Evolutionary conservation across 30 jellyfish, hydroid and myxozoan genomes (phyloP).

Genomic region (Hydractinia echinata): DNA sequence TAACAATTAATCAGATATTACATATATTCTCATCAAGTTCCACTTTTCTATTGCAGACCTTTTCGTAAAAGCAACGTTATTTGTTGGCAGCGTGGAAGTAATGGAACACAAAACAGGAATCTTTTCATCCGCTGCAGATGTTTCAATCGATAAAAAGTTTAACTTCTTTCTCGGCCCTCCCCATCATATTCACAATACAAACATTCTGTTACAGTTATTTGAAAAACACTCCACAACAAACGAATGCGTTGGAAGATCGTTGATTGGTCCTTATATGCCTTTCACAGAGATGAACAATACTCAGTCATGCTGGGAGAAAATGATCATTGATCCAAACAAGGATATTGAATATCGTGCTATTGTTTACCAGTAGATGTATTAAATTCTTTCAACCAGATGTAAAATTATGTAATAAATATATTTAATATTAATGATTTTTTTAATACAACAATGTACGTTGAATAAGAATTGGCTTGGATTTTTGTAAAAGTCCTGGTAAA

Average conservation of each 20-base stretch:
- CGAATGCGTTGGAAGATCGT: neutral
- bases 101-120: neutral
- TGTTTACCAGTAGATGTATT: no score
- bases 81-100: neutral
- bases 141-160: neutral
- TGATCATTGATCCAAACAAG: conserved; percentile 18
- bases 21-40: no score
- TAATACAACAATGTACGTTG: no score
- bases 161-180: neutral
- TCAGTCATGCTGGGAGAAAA: conserved; percentile 23
- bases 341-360: neutral
- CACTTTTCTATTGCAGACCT: neutral
- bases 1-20: no score
- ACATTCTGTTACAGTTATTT: conserved; percentile 1
- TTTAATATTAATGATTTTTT: no score
- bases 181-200: neutral
- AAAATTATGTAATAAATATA: no score
- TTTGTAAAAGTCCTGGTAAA: no score
- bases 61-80: conserved; percentile 8
- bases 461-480: no score
- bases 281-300: conserved; percentile 1
- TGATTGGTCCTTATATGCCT: conserved; percentile 25
- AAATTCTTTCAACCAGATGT: no score
- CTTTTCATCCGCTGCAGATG: neutral
- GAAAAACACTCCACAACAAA: conserved; percentile 4